These are phyloP conservation scores for Nipponacmea schrenckii DNA, from an alignment of 2,888 invertebrate genomes.

Conservation along the genomic window DNA sequence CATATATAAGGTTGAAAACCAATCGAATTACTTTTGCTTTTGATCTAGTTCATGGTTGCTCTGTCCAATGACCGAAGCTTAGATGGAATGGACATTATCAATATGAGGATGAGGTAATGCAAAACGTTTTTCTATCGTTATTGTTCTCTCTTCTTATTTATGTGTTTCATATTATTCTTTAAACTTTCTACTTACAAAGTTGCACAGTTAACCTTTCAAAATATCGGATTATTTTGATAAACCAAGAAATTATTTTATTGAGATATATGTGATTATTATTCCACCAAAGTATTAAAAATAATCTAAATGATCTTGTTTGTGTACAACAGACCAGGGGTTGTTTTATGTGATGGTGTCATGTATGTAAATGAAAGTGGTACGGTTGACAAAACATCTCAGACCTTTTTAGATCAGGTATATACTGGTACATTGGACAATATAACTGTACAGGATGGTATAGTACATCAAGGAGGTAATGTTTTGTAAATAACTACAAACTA, in stretches of 20 bases:
- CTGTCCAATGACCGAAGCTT: conserved; percentile 2
- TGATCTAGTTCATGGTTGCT: conserved; percentile 11
- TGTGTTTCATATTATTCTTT: no score
- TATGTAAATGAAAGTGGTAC: conserved; percentile 26
- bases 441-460: conserved; percentile 17
- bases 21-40: no score
- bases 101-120: conserved; percentile 18
- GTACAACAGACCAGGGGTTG: conserved; percentile 24
- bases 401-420: conserved; percentile 10
- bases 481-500: no score
- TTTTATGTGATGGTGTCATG: conserved; percentile 23
- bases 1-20: no score
- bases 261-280: no score
- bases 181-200: no score
- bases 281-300: no score
- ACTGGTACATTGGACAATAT: conserved; percentile 20
- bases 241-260: no score
- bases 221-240: no score
- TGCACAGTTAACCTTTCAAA: no score
- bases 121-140: background rate
- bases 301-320: no score
- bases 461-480: conserved; percentile 17
- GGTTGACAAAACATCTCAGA: background rate
- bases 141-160: no score
- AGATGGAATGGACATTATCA: conserved; percentile 11